Base-by-base conservation (phyloP, 2,888 invertebrate species). In the Agrotis ipsilon region DNA sequence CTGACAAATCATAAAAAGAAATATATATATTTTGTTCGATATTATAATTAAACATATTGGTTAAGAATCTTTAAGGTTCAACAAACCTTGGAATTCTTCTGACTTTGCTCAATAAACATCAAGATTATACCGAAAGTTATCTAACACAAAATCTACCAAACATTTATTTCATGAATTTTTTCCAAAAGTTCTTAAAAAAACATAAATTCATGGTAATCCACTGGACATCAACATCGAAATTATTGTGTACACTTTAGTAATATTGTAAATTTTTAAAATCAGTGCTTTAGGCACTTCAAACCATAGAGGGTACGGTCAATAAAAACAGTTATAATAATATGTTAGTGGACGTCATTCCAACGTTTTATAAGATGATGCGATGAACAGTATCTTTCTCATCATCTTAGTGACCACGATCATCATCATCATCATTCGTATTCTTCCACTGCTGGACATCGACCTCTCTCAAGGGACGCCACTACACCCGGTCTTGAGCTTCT, bases 1-100 rank as follows among this genome's bases (percentile, higher is more conserved):
- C 64, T 70, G 59, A 80, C 73, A 61, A 83, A 74, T 74, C 49
- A 54, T 27, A 57, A 57, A 68, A 64, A 82, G 68, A 67, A 74
- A 79, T 61, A 48, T 18, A 39, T 62, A 39, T 60, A 39, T 45
- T 73, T 61, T 59, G 49, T 80, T 32, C 18, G 67, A 21, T 61
- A 46, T 51, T 49, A 46, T 32, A 16, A 54, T 32, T 61, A 54
- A 52, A 46, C 48, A 57, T 24, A 63, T 66, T 71, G 54, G 13
- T 14, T n/a, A 48, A 63, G 18, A 69, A 57, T 54, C 0, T 59
- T 67, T 51, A 14, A 54, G 39, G 18, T 46, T 24, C 6, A 62
- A 27, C 13, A 24, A 52, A 54, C 58, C 24, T 51, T 62, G n/a
- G 14, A 32, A 60, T 68, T 52, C 1, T 48, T 52, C 68, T 19